A percentile compares a stretch with the other conserved stretches of the same genome.
phyloP scores from a whole-genome alignment of 1,140 invertebrate species.

The Callitettix versicolor region DNA sequence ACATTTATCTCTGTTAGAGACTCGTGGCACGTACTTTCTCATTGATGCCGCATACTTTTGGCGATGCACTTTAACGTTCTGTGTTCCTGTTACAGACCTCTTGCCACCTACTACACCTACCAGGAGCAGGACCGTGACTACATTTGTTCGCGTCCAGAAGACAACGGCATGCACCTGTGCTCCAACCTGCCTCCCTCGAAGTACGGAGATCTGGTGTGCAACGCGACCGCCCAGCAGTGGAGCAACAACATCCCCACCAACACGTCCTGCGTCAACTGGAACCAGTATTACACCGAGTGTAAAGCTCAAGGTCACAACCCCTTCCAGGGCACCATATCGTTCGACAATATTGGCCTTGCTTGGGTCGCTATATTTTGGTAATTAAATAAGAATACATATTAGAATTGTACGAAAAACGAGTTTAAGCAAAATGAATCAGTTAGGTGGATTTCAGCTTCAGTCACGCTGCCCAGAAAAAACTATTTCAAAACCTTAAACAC shows the following conservation, averaged over 20 bases:
- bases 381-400: too few species aligned
- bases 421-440: too few species aligned
- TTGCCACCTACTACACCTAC: conserved; percentile 69
- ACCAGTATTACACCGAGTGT: conserved; percentile 96
- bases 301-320: conserved; percentile 88
- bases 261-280: conserved; percentile 91
- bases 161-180: conserved; percentile 92
- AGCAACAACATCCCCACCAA: conserved; percentile 40
- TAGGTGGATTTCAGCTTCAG: too few species aligned
- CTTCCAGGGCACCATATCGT: conserved; percentile 97
- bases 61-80: too few species aligned
- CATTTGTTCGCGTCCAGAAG: conserved; percentile 88
- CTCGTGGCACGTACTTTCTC: too few species aligned
- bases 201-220: conserved; percentile 45
- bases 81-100: conserved; percentile 41
- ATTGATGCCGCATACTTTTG: too few species aligned
- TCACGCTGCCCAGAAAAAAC: too few species aligned
- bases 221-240: conserved; percentile 38
- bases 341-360: conserved; percentile 98
- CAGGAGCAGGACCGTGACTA: conserved; percentile 82
- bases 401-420: too few species aligned
- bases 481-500: too few species aligned
- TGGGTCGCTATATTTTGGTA: conserved; percentile 99
- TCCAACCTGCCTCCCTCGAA: conserved; percentile 68
- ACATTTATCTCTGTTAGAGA: too few species aligned